Evolutionary conservation across 2,888 invertebrate genomes (phyloP).

Genomic region (Xestia rhomboidea): DNA sequence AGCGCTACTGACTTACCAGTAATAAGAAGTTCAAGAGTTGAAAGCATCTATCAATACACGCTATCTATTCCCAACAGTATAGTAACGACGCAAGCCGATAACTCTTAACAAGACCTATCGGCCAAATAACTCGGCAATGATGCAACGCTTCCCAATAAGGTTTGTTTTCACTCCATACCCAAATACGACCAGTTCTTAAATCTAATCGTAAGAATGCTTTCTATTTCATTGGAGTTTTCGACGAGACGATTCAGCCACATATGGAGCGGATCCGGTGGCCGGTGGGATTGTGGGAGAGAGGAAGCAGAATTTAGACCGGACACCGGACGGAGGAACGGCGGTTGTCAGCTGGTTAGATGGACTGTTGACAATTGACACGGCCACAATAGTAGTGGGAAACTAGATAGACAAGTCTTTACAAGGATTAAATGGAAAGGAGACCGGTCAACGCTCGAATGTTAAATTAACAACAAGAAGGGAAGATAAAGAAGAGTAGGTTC

Average conservation of each 20-base stretch:
- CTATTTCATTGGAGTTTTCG: slow-evolving; percentile 57
- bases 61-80: slow-evolving; percentile 18
- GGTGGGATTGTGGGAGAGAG: slow-evolving; percentile 16
- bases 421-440: neutral
- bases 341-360: slow-evolving; percentile 17
- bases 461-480: neutral
- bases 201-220: slow-evolving; percentile 56
- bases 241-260: slow-evolving; percentile 26
- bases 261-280: slow-evolving; percentile 46
- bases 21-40: slow-evolving; percentile 4
- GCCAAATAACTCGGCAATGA: slow-evolving; percentile 59
- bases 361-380: slow-evolving; percentile 24
- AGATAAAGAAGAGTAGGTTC: too few relatives aligned
- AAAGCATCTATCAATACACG: slow-evolving; percentile 9
- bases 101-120: slow-evolving; percentile 67
- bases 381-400: slow-evolving; percentile 4
- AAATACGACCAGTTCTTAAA: slow-evolving; percentile 56
- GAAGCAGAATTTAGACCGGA: slow-evolving; percentile 38
- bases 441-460: neutral
- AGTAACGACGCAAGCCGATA: slow-evolving; percentile 59
- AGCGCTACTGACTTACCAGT: neutral
- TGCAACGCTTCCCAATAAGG: slow-evolving; percentile 52
- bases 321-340: slow-evolving; percentile 10
- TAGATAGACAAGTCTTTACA: neutral
- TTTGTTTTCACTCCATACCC: slow-evolving; percentile 61